Evolutionary conservation across 2,797 vertebrate genomes (phyloP).

Genomic region (Coccyzus lansbergi): DNA sequence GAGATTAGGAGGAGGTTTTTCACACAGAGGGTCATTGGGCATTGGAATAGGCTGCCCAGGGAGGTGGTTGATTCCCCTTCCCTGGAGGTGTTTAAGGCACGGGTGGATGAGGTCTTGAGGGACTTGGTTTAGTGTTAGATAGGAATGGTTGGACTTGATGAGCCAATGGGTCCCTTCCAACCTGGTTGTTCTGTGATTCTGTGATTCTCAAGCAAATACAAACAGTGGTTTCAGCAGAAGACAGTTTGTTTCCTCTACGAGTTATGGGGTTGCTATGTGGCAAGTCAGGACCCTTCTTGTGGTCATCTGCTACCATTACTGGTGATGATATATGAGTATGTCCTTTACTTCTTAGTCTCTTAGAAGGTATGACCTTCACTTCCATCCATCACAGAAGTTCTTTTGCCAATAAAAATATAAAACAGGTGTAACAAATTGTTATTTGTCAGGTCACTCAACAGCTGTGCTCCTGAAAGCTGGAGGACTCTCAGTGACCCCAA

Average conservation of each 20-base stretch:
- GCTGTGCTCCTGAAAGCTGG: background rate
- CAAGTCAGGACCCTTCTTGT: background rate
- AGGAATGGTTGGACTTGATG: no score
- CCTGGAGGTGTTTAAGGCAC: no score
- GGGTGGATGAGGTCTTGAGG: no score
- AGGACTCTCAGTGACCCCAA: background rate
- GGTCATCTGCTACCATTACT: accelerated
- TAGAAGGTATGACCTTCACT: background rate
- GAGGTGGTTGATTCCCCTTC: no score
- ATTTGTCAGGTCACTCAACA: background rate
- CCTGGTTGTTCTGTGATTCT: no score
- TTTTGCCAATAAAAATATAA: background rate
- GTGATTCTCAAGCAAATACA: background rate
- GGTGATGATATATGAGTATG: background rate
- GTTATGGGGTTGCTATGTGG: background rate
- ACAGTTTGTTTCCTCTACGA: background rate
- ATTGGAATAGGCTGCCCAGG: no score
- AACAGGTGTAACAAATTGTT: background rate
- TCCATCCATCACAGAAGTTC: background rate
- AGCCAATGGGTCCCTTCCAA: no score
- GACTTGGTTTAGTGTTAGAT: no score
- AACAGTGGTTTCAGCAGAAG: background rate
- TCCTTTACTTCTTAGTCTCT: background rate
- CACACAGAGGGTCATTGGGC: no score
- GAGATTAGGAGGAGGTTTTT: no score